Evolutionary conservation across 2,888 invertebrate genomes (phyloP), one percentile per base, ranked within the genome.

Genomic region (Pollenia griseotomentosa): DNA sequence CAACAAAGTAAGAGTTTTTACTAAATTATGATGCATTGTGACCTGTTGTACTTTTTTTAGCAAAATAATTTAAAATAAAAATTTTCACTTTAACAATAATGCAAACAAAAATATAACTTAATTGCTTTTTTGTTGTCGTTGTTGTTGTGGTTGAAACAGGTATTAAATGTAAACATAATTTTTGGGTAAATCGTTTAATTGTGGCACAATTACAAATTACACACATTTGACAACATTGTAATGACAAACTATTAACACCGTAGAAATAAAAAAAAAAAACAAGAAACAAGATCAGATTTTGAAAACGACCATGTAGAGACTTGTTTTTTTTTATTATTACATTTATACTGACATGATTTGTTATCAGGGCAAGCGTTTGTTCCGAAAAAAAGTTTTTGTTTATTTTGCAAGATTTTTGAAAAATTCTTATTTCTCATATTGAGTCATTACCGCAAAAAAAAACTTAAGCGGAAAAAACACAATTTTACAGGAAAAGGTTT

Each of bases 11-110:
- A 77, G 66, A 77, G 55, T 66, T 78, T 44, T 65, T 77, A 6
- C 16, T 48, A 48, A 40, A 16, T n/a, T n/a, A n/a, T n/a, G n/a
- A 23, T 33, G 48, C 16, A 53, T 71, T 71, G 8, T 42, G 11
- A 55, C 33, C 33, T 33, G 33, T 5, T 33, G 9, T 42, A 16
- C 11, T 68, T 51, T 53, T 55, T 44, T 16, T 19, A 8, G 44
- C 11, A 40, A 66, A 48, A 23, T 14, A 23, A 53, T n/a, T 40
- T 7, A 73, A 74, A n/a, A 68, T 11, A 33, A 33, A 33, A 73
- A 74, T 48, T 81, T 81, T 70, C 70, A 80, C 70, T 71, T 66
- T 46, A 57, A 68, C 46, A 78, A 66, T 46, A 77, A 51, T 70
- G 61, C 55, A 59, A 61, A 33, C 23, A 51, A 53, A n/a, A 59